Base-by-base conservation (phyloP, 2,797 vertebrate species). In the Enteromius treurensis region DNA sequence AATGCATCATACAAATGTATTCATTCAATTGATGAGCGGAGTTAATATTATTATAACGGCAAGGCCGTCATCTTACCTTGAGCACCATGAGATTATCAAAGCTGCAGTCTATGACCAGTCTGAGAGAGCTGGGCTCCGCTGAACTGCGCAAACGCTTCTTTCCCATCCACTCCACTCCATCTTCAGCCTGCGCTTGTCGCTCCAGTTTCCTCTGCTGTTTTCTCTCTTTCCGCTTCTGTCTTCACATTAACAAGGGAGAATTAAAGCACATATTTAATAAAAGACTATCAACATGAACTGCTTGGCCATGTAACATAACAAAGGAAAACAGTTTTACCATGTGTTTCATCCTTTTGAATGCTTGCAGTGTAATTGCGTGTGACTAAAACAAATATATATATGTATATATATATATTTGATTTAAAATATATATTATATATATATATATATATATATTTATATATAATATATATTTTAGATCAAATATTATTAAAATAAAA, bases 41-140 rank as follows among this genome's bases (percentile, higher is more conserved):
- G 19, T 23, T 37, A 6, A 17, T 64, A 26, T 8, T 32, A 64
- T 17, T 64, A 29, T 15, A 32, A 32, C 3, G 26, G 26, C 58
- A 29, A 32, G 60, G 60, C 5, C 6, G 17, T 64, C 0, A 15
- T 64, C 26, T 64, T 32, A 99, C 98, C 96, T 97, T 98, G 81
- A 96, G 85, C 19, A 92, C 90, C 98, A 99, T 99, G 80, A 99
- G 92, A 85, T 87, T 80, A 88, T 99, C 98, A 34, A 99, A 99
- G 92, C 97, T 96, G 92, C 98, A 99, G 93, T 99, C 98, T 88
- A 99, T 93, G 70, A 98, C 75, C 84, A 99, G 95, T 53, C 96
- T 95, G 73, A 99, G 91, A 0, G 94, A 90, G 85, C 96, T 96
- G 37, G 94, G 95, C 76, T 90, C 89, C 70, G 88, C 91, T 15